Base-by-base conservation (phyloP, 37 sponge, comb jelly and placozoan genomes). In the Haliclona indistincta region DNA sequence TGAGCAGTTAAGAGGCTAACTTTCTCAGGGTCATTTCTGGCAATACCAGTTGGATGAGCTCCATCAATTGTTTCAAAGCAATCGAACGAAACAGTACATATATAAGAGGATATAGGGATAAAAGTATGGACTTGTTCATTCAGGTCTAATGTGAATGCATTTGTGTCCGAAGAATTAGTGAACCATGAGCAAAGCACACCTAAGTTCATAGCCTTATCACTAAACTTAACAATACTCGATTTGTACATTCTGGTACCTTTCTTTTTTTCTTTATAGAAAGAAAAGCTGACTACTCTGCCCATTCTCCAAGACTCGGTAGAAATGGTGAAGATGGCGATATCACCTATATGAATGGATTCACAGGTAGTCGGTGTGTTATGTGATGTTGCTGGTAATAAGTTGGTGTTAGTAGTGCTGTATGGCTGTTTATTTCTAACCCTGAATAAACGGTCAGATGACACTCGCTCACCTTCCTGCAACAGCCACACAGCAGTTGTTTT, bases 401-500 rank as follows among this genome's bases (percentile, higher is more conserved):
- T n/a, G n/a, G 10, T 47, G 51, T 30, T 67, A 41, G 39, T 51
- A 28, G 42, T 19, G 22, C 36, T 22, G 47, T 32, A 84, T 19
- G 77, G 85, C 45, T 84, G 85, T 55, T 60, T 76, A 32, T 35
- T 29, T 41, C 86, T 70, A 8, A 85, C 86, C 41, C 75, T 32
- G 49, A 81, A 63, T 1, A 81, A n/a, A 7, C 81, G 61, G 49
- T 86, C 87, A 47, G 76, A 52, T 39, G 81, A 86, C 0, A 86
- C 80, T 26, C 80, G 41, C 45, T 86, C 80, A 34, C 74, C 76
- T 60, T 86, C 81, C 19, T 79, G 70, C 7, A 86, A 45, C 0
- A 86, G 55, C 87, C 87, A 86, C 66, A 79, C 87, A 51, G 71
- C 80, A 29, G 80, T 79, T 4, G 80, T 79, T 35, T 86, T 86